Evolutionary conservation across 2,888 invertebrate species (phyloP), one percentile per base, ranked within the genome.

Genomic region (Coleophora deauratella): DNA sequence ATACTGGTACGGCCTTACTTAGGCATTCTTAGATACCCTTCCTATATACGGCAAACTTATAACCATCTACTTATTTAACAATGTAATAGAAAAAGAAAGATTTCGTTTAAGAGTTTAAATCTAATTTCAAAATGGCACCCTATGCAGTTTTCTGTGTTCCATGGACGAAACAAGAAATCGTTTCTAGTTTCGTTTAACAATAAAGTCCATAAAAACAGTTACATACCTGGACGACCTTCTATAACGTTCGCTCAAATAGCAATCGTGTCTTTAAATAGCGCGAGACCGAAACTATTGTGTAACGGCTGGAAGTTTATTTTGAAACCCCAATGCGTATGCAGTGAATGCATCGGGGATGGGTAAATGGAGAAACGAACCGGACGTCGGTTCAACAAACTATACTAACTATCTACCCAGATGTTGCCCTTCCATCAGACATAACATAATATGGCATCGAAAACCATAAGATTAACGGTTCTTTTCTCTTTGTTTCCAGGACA

Each of bases 401-500:
- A n/a, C n/a, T 38, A 38, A 43, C 3, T 34, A 54, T 21, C 21
- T 21, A 52, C 43, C 49, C 38, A 36, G 32, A 41, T 41, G 35
- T 37, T 37, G n/a, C 21, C 21, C 21, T 21, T 21, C 21, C 21
- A 27, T 37, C 36, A 28, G 31, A 33, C 30, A 21, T 32, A 37
- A 10, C n/a, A n/a, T n/a, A n/a, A 13, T 33, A 7, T 31, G 9
- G 11, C 9, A 40, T 13, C 15, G 35, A n/a, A 27, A 9, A 27
- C 37, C 43, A 42, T 47, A 41, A 39, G 43, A 54, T 51, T 66
- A n/a, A 68, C 41, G 42, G 42, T 60, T 55, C 36, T 46, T 52
- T 76, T 71, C n/a, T 68, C 54, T 55, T 57, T 84, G 51, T 67
- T 90, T 91, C 40, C 87, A 94, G 94, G 92, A 93, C 86, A 89